Base-by-base conservation (phyloP, 2,797 vertebrate genomes). In the Sternarchorhynchus goeldii region DNA sequence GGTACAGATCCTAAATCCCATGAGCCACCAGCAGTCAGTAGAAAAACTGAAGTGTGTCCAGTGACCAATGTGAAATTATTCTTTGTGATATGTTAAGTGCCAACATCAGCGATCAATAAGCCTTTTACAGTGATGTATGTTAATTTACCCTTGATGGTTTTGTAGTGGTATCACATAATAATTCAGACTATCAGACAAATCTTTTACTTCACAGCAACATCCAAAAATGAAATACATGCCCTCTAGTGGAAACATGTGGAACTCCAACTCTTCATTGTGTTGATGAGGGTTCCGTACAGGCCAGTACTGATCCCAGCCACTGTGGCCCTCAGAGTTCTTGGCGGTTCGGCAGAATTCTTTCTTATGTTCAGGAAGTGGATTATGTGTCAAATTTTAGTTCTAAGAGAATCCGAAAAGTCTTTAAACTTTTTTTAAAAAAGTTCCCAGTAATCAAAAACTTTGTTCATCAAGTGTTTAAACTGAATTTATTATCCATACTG, bases 181-280 rank as follows among this genome's bases (percentile, higher is more conserved):
- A 1, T 50, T 50, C 3, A 50, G 34, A 36, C 34, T 36, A 36
- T 36, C 34, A 36, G 34, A 36, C 34, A 36, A 36, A 36, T 7
- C 34, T 36, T 36, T 36, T 7, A 36, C 34, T 36, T 36, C 57
- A 58, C 5, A 58, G 3, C 29, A 4, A 5, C 5, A 3, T 62
- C 4, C 12, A 31, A 14, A 14, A 60, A 29, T 7, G 14, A 16
- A 34, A 6, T 20, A 18, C 10, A 4, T 12, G 31, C 45, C 78
- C 65, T 80, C 78, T 70, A 63, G 78, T 75, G 73, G 60, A 63
- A 32, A 34, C 32, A 6, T 32, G 29, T 63, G 60, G 6, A 17
- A 63, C 5, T 18, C 16, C 60, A 63, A 18, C 14, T 34, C 5
- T 50, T 1, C 2, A 1, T 50, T 12, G 10, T 50, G 2, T 2